phyloP scores from a whole-genome alignment of 2,888 invertebrate genomes.

The Biston betularia region DNA sequence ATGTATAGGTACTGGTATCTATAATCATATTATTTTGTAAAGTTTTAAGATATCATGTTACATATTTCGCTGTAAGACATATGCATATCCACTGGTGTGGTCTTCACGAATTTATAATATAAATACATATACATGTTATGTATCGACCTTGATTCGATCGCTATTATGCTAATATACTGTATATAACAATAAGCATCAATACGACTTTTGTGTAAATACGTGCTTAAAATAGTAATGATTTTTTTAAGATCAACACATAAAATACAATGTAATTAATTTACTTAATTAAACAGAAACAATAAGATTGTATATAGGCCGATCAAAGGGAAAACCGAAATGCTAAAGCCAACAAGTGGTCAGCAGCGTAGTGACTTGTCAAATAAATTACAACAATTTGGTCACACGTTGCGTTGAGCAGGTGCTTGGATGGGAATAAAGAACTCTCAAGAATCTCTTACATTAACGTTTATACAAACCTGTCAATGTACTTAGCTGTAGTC shows the following conservation, averaged over 20 bases:
- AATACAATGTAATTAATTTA: no score
- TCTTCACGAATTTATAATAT: constrained; percentile 23
- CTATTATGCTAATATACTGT: constrained; percentile 54
- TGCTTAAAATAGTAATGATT: constrained; percentile 4
- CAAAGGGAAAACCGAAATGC: no score
- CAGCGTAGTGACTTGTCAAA: no score
- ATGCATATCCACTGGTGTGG: constrained; percentile 36
- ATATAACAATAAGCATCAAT: constrained; percentile 20
- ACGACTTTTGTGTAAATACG: not conserved
- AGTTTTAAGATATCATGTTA: constrained; percentile 37
- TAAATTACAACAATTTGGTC: not conserved
- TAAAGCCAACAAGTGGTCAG: no score
- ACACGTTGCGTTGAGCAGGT: no score
- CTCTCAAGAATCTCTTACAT: no score
- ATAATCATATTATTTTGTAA: not conserved
- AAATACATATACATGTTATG: constrained; percentile 31
- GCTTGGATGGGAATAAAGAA: no score
- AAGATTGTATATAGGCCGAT: no score
- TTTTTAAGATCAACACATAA: not conserved
- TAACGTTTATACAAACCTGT: no score
- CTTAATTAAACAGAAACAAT: no score
- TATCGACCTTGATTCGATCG: constrained; percentile 62
- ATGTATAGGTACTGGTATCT: constrained; percentile 1
- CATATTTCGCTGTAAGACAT: constrained; percentile 14
- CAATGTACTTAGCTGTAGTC: no score